Evolutionary conservation across 2,113 vertebrate genomes (phyloP), one percentile per base, ranked within the genome.

Genomic region (Ascaphus truei): DNA sequence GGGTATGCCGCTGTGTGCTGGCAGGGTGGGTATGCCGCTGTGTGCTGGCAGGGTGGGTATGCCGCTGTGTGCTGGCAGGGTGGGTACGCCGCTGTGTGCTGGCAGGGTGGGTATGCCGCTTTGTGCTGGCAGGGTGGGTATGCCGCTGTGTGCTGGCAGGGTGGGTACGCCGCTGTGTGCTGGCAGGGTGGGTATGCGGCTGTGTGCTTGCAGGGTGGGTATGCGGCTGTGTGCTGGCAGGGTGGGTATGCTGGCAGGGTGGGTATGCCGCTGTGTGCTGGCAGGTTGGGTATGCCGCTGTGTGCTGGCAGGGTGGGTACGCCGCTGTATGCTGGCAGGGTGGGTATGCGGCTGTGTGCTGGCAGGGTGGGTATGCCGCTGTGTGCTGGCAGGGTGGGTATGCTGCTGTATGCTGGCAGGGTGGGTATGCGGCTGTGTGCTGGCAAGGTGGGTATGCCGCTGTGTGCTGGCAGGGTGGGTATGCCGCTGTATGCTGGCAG

Each of bases 141-240:
- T 23, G 51, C 29, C 51, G 52, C 52, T 41, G 63, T 5, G 63
- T 56, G 51, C 31, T 43, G 50, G n/a, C n/a, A n/a, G n/a, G n/a
- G n/a, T n/a, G n/a, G n/a, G n/a, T n/a, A n/a, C n/a, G n/a, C n/a
- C n/a, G n/a, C n/a, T n/a, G 43, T 6, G 34, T 8, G 51, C 63
- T 55, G 63, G 55, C 25, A 20, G 25, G 36, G 51, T 2, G 64
- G 51, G 30, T 12, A 30, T 23, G 51, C 29, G 36, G 52, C 52
- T 41, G 63, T 5, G 63, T 56, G 51, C 31, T 43, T 56, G 55
- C 25, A 20, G 25, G 36, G 51, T 2, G 64, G 51, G 30, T 12
- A 30, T 23, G 51, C 29, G 36, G 52, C 52, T 41, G 63, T 5
- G 63, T 56, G 51, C 31, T 43, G 50, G n/a, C n/a, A n/a, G n/a